Percentiles rank a stretch among this genome's conserved stretches.
phyloP scores from a whole-genome alignment of 2,113 vertebrate genomes.

The Leucoraja erinaceus region DNA sequence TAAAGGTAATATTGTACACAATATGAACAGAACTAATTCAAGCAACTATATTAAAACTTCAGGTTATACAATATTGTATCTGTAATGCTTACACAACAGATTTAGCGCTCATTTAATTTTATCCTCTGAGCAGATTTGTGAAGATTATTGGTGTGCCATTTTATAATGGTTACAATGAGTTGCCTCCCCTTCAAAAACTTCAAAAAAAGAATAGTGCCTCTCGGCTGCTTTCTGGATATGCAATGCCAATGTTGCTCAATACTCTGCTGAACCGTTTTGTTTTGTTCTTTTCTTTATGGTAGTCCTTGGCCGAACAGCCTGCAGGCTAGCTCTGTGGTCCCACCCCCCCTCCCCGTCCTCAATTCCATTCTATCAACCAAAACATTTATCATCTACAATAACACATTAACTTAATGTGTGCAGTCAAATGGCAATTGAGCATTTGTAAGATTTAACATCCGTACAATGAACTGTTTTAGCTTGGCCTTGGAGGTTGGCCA shows the following conservation, averaged over 20 bases:
- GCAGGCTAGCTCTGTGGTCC: neutral
- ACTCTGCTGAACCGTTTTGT: neutral
- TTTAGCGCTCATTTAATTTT: constrained; percentile 5
- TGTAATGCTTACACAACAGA: neutral
- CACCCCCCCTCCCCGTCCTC: neutral
- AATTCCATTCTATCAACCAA: neutral
- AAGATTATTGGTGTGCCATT: constrained; percentile 14
- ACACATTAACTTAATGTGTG: neutral
- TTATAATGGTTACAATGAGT: neutral
- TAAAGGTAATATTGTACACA: constrained; percentile 65
- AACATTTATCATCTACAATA: neutral
- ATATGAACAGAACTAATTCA: constrained; percentile 59
- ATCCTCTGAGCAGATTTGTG: neutral
- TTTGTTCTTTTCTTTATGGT: neutral
- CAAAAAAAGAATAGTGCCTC: neutral
- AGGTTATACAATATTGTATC: constrained; percentile 57
- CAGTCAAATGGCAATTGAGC: constrained; percentile 4
- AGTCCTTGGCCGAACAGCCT: neutral
- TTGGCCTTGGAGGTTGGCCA: neutral
- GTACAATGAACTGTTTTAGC: neutral
- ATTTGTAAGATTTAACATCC: neutral
- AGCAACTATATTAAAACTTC: constrained; percentile 54
- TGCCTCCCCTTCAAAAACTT: neutral
- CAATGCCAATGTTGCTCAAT: neutral
- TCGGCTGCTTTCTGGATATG: neutral